phyloP scores from a whole-genome alignment of 2,888 invertebrate genomes.

The Sarcophaga subvicina region DNA sequence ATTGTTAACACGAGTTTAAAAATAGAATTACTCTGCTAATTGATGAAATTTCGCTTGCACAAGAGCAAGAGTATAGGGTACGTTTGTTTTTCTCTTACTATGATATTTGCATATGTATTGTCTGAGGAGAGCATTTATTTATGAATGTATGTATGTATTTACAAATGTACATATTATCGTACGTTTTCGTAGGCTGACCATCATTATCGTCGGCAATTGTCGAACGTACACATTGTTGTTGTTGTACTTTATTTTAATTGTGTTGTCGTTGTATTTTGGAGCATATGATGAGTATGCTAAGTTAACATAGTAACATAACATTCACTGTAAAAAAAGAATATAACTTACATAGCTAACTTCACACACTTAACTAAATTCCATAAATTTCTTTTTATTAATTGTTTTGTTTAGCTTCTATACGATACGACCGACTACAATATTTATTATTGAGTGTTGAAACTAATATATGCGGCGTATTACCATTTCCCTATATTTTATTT shows the following conservation, averaged over 20 bases:
- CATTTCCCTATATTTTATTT: background rate
- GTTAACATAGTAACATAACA: too few relatives aligned
- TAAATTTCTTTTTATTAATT: background rate
- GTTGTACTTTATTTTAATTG: background rate
- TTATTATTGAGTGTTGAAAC: constrained; percentile 32
- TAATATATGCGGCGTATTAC: constrained; percentile 4
- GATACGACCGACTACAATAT: background rate
- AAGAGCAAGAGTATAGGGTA: constrained; percentile 46
- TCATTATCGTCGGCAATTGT: constrained; percentile 31
- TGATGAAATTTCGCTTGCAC: constrained; percentile 56
- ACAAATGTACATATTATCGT: background rate
- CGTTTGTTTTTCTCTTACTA: background rate
- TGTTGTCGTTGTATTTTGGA: constrained; percentile 1
- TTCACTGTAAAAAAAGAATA: too few relatives aligned
- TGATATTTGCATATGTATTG: background rate
- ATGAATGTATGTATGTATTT: too few relatives aligned
- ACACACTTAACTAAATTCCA: constrained; percentile 26
- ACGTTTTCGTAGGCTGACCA: background rate
- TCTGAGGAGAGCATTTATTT: too few relatives aligned
- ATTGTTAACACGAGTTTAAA: constrained; percentile 79
- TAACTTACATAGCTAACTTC: too few relatives aligned
- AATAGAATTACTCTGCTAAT: constrained; percentile 74
- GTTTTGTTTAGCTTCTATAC: constrained; percentile 43
- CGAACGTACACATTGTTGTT: constrained; percentile 19
- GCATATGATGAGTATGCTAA: background rate